Base-by-base conservation (phyloP, 2,888 invertebrate genomes). In the Apoderus coryli region DNA sequence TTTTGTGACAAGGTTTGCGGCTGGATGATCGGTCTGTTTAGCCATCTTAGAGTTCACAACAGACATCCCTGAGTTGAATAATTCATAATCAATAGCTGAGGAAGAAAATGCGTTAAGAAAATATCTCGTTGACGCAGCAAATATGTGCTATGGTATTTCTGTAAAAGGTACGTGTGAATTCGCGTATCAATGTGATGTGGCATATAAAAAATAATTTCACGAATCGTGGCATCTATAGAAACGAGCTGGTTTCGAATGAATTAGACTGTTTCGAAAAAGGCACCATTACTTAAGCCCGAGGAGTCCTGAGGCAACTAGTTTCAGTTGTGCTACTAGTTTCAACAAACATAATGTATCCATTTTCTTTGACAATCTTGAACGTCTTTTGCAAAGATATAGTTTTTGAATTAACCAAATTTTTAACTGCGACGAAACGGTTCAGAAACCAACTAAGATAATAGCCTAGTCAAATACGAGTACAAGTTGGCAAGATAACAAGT, bases 381-480 rank as follows among this genome's bases (percentile, higher is more conserved):
- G 27, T 14, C 14, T 27, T 9, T n/a, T 27, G 14, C 10, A 6
- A 6, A 27, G 14, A 11, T 11, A 14, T 15, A 3, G 14, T 9
- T 27, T 27, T 27, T 14, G 4, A 10, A 12, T 14, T 9, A 14
- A 27, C 10, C 7, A 14, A 9, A 14, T 16, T n/a, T 28, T 10
- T 3, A 28, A 27, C n/a, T 16, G 15, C 16, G 28, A 28, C 16
- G 28, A 28, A 16, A 28, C 28, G 13, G 36, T 39, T 5, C 39
- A 39, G 27, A 39, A 30, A 27, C 36, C 35, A 4, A 24, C 23
- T 7, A 38, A 31, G 25, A 26, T 33, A 24, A 10, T 38, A 19
- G 29, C 34, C n/a, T 15, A 28, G 22, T 16, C 32, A 22, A 22
- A 30, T 30, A 22, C 25, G 23, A 27, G 32, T 33, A 26, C 29